phyloP scores from a whole-genome alignment of 2,888 invertebrate genomes.

The Euplexia lucipara region DNA sequence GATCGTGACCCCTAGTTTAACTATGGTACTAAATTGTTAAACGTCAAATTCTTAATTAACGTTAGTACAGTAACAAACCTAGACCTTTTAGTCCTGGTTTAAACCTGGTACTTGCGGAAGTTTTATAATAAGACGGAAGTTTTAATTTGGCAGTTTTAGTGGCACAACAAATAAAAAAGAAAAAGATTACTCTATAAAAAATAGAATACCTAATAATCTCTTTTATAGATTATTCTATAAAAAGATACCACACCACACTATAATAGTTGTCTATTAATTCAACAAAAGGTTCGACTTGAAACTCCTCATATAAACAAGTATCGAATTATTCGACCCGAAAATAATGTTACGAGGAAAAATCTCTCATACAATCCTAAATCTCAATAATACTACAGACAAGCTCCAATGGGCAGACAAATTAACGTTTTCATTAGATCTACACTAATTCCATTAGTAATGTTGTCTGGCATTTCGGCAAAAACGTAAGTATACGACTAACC shows the following conservation, averaged over 20 bases:
- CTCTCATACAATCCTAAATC: constrained; percentile 13
- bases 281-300: neutral
- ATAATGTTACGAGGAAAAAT: constrained; percentile 20
- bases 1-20: too few relatives aligned
- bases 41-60: too few relatives aligned
- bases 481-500: constrained; percentile 11
- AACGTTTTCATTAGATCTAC: constrained; percentile 39
- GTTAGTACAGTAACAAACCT: too few relatives aligned
- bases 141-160: too few relatives aligned
- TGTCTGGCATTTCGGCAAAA: constrained; percentile 35
- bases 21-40: too few relatives aligned
- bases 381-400: constrained; percentile 18
- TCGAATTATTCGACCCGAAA: neutral
- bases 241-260: neutral
- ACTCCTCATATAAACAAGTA: constrained; percentile 4
- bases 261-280: neutral
- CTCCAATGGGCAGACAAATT: constrained; percentile 30
- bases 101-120: too few relatives aligned
- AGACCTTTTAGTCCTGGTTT: too few relatives aligned
- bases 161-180: too few relatives aligned
- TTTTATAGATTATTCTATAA: neutral
- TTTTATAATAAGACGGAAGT: too few relatives aligned
- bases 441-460: constrained; percentile 37
- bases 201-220: neutral
- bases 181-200: too few relatives aligned